Base-by-base conservation (phyloP, 2,113 vertebrate species). In the Ancistrus triradiatus region DNA sequence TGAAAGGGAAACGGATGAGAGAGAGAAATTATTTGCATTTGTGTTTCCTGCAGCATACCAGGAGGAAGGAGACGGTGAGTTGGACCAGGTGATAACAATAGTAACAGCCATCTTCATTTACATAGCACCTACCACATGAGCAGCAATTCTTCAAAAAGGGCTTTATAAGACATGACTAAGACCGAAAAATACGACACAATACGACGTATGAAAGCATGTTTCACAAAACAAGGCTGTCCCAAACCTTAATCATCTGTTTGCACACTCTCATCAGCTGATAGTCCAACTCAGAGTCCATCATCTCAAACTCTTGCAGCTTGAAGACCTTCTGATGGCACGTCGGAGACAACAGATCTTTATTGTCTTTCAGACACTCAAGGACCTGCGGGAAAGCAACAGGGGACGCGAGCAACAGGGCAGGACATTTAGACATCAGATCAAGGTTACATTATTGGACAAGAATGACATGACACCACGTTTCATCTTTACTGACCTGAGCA, bases 201-300 rank as follows among this genome's bases (percentile, higher is more conserved):
- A n/a, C n/a, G n/a, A n/a, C n/a, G n/a, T n/a, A n/a, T n/a, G n/a
- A n/a, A n/a, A n/a, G n/a, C n/a, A n/a, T n/a, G n/a, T n/a, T n/a
- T n/a, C n/a, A n/a, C n/a, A 31, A 7, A 31, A 4, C 27, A 31
- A 31, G 3, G 27, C 27, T 31, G 27, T 31, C 8, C 2, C 53
- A 64, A 22, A 94, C 92, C 90, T 94, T 94, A 59, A 94, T 93
- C 92, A 94, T 94, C 70, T 94, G 92, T 61, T 94, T 94, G 75
- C 92, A 94, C 57, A 94, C 92, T 48, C 92, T 83, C 91, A 94
- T 94, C 14, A 93, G 90, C 0, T 91, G 93, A 11, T 92, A 94
- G 75, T 94, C 92, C 48, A 93, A 68, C 24, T 94, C 92, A 1
- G 91, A 90, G 58, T 94, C 92, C 90, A 91, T 91, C 92, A 94